A percentile compares a stretch with the other conserved stretches of the same genome.
Evolutionary conservation across 2,113 vertebrate species (phyloP).

Genomic region (Ramphastos sulfuratus): DNA sequence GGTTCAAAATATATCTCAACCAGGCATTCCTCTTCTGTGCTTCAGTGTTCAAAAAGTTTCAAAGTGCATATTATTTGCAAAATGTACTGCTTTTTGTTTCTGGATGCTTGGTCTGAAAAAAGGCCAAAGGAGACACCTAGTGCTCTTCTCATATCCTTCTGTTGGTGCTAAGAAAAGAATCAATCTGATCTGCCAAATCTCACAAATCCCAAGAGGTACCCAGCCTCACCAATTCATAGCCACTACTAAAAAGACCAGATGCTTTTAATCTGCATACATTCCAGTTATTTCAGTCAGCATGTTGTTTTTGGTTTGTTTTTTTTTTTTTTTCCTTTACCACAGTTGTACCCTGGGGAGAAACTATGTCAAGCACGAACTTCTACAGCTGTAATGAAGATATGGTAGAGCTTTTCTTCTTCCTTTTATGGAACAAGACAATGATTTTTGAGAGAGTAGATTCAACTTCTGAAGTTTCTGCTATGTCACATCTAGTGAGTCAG

Average conservation of each 20-base stretch:
- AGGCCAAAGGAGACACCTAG: neutral
- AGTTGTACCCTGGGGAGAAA: conserved; percentile 40
- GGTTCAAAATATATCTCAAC: neutral
- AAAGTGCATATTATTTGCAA: neutral
- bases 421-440: conserved; percentile 1
- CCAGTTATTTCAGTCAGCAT: conserved; percentile 29
- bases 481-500: neutral
- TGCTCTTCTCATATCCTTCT: neutral
- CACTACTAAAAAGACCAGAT: neutral
- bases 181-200: neutral
- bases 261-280: conserved; percentile 32
- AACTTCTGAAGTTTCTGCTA: conserved; percentile 9
- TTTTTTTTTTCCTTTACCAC: neutral
- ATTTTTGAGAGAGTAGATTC: neutral
- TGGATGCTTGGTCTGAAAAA: neutral
- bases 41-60: neutral
- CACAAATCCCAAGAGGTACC: neutral
- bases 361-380: conserved; percentile 41
- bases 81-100: neutral
- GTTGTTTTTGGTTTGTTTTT: no score
- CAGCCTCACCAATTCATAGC: neutral
- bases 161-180: neutral
- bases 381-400: conserved; percentile 19
- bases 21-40: neutral
- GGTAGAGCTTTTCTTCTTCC: neutral